Conservation (phyloP, 2,888 invertebrate genomes). For the Standfussiana lucernea region DNA sequence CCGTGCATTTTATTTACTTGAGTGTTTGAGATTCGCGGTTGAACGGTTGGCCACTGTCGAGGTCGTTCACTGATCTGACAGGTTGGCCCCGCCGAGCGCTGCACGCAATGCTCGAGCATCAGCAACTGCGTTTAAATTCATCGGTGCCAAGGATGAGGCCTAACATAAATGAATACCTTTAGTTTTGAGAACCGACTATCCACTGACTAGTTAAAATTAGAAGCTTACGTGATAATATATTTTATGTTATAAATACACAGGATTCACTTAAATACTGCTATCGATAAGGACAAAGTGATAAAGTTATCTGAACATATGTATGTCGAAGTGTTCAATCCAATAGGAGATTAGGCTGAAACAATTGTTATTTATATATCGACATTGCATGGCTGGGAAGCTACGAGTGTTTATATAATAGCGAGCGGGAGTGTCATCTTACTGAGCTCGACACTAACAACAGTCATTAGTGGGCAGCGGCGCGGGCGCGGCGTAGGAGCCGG, state of each 20-base stretch:
- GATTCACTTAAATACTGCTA: conserved; percentile 75
- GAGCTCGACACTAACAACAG: conserved; percentile 65
- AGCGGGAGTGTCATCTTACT: conserved; percentile 68
- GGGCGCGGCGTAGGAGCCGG: conserved; percentile 61
- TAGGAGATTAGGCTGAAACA: conserved; percentile 63
- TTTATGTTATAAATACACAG: conserved; percentile 73
- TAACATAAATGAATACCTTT: conserved; percentile 68
- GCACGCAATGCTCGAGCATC: conserved; percentile 73
- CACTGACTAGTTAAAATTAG: conserved; percentile 68
- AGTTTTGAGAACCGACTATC: conserved; percentile 48
- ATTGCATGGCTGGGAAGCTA: conserved; percentile 58
- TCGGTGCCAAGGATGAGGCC: conserved; percentile 79
- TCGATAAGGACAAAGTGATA: conserved; percentile 81
- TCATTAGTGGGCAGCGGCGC: conserved; percentile 55
- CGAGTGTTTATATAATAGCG: conserved; percentile 71
- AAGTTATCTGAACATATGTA: conserved; percentile 77
- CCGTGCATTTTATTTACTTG: conserved; percentile 74
- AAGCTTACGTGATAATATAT: conserved; percentile 70
- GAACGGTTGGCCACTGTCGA: conserved; percentile 81
- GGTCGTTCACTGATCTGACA: conserved; percentile 88
- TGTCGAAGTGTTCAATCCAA: conserved; percentile 64
- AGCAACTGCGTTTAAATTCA: conserved; percentile 71
- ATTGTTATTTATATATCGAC: conserved; percentile 72
- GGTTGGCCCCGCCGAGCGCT: conserved; percentile 77
- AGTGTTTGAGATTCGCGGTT: conserved; percentile 78